Percentiles rank a stretch among this genome's conserved stretches.
phyloP scores from a whole-genome alignment of 92 coral and sea anemone species.

The Anthopleura xanthogrammica region DNA sequence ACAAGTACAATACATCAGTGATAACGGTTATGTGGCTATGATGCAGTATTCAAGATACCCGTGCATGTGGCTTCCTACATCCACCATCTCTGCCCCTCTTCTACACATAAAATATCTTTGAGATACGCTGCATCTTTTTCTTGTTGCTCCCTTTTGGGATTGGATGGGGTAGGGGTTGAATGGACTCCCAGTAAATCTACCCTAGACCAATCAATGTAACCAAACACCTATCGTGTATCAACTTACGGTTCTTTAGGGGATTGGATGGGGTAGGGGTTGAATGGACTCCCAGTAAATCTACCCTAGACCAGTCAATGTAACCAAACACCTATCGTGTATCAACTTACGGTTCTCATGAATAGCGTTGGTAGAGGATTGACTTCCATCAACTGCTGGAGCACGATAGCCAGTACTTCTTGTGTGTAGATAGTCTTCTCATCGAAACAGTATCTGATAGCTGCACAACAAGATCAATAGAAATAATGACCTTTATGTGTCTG shows the following conservation, averaged over 20 bases:
- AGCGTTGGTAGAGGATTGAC: conserved; percentile 93
- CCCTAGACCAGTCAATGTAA: neutral
- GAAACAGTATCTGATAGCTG: conserved; percentile 96
- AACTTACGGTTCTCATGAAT: conserved; percentile 94
- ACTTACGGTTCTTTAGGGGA: conserved; percentile 68
- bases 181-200: too few species aligned
- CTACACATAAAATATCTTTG: too few species aligned
- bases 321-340: neutral
- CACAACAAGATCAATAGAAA: neutral
- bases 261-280: too few species aligned
- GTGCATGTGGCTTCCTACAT: too few species aligned
- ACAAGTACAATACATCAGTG: neutral
- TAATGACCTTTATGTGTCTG: too few species aligned
- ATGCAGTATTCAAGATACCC: too few species aligned
- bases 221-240: neutral
- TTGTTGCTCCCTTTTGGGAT: too few species aligned
- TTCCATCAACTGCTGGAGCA: conserved; percentile 96
- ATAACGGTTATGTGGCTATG: neutral
- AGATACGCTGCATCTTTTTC: too few species aligned
- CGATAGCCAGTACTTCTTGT: conserved; percentile 96
- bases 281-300: too few species aligned
- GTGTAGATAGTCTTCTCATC: conserved; percentile 99
- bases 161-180: too few species aligned
- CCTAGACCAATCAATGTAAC: too few species aligned
- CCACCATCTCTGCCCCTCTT: too few species aligned